phyloP scores from a whole-genome alignment of 2,113 vertebrate genomes.

The Tapirus terrestris region DNA sequence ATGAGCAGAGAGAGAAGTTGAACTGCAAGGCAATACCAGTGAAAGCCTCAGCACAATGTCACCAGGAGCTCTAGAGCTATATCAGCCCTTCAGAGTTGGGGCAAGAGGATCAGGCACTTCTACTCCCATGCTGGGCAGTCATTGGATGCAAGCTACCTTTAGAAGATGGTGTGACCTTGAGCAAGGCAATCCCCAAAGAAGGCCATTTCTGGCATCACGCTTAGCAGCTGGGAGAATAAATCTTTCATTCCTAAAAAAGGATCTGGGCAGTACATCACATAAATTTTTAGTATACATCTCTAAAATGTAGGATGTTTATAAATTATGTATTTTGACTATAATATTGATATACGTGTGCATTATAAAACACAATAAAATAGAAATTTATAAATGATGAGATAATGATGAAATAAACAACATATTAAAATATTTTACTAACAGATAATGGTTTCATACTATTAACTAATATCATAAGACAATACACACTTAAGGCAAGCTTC shows the following conservation, averaged over 20 bases:
- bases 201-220: background rate
- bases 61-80: background rate
- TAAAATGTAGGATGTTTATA: background rate
- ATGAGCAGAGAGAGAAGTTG: background rate
- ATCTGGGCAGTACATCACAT: background rate
- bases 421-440: background rate
- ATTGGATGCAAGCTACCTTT: background rate
- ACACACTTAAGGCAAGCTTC: background rate
- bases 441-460: background rate
- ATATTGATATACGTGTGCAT: background rate
- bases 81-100: background rate
- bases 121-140: background rate
- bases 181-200: background rate
- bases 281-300: background rate
- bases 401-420: background rate
- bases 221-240: background rate
- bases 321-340: background rate
- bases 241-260: background rate
- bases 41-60: background rate
- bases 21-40: background rate
- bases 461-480: background rate
- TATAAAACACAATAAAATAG: background rate
- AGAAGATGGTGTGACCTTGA: background rate
- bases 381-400: background rate
- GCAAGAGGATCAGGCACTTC: background rate